These are phyloP conservation scores for Drosophila pegasa DNA, from an alignment of 2,888 invertebrate species.

Conservation along the genomic window DNA sequence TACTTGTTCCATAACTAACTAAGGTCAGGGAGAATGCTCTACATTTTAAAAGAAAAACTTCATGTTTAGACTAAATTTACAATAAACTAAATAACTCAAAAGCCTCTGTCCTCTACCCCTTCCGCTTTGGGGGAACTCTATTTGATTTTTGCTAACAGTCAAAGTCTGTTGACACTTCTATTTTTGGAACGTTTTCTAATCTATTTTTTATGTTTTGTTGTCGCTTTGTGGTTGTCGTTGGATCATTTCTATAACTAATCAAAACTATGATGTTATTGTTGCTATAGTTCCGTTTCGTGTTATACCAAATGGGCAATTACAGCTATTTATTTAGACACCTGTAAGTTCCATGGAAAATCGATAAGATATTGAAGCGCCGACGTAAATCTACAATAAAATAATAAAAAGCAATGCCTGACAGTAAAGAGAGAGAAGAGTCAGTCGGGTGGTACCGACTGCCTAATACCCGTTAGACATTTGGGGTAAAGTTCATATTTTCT, in stretches of 20 bases:
- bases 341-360: background rate
- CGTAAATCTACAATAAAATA: background rate
- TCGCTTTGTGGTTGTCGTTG: background rate
- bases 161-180: background rate
- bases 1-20: no score
- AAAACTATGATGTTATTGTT: background rate
- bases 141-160: background rate
- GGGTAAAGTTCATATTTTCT: no score
- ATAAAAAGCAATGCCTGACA: background rate
- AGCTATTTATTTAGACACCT: constrained; percentile 1
- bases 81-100: no score
- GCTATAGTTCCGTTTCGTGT: background rate
- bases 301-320: background rate
- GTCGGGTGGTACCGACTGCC: background rate
- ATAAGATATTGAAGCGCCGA: background rate
- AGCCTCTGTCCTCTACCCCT: no score
- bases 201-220: background rate
- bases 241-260: constrained; percentile 2
- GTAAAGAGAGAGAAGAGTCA: background rate
- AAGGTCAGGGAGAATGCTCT: no score
- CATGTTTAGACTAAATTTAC: no score
- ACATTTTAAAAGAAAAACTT: no score
- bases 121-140: no score
- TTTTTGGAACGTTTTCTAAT: background rate
- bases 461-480: background rate